Conservation (phyloP, 1,140 invertebrate genomes). For the Achroia grisella region DNA sequence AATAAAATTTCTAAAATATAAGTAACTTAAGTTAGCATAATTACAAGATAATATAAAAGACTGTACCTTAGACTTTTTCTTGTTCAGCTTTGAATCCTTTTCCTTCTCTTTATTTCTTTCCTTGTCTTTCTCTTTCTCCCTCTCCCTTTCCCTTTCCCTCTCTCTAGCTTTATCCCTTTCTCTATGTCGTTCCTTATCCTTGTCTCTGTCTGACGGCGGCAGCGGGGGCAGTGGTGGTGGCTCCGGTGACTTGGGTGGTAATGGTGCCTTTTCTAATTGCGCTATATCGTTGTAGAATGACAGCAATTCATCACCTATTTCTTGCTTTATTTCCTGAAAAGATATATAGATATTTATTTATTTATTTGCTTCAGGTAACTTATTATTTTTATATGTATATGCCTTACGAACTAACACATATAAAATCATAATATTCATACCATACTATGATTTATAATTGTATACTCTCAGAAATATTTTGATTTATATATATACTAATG, state of each 20-base stretch:
- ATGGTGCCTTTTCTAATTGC: slow-evolving; percentile 32
- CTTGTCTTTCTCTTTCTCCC: slow-evolving; percentile 10
- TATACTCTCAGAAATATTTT: too few relatives aligned
- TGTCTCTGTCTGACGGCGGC: slow-evolving; percentile 14
- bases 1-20: too few relatives aligned
- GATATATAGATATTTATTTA: too few relatives aligned
- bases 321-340: slow-evolving; percentile 34
- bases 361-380: too few relatives aligned
- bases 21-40: too few relatives aligned
- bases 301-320: slow-evolving; percentile 49
- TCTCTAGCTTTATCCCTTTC: slow-evolving; percentile 6
- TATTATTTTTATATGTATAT: too few relatives aligned
- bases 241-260: slow-evolving; percentile 8
- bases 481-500: too few relatives aligned
- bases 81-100: slow-evolving; percentile 11
- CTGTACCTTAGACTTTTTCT: slow-evolving; percentile 56
- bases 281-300: slow-evolving; percentile 64
- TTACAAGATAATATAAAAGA: too few relatives aligned
- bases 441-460: too few relatives aligned
- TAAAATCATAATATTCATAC: too few relatives aligned
- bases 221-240: slow-evolving; percentile 11
- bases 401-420: too few relatives aligned
- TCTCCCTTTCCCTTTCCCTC: slow-evolving; percentile 13
- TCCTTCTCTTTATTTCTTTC: neutral
- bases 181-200: slow-evolving; percentile 14